Evolutionary conservation across 2,888 invertebrate genomes (phyloP), one percentile per base, ranked within the genome.

Genomic region (Caenorhabditis afra): DNA sequence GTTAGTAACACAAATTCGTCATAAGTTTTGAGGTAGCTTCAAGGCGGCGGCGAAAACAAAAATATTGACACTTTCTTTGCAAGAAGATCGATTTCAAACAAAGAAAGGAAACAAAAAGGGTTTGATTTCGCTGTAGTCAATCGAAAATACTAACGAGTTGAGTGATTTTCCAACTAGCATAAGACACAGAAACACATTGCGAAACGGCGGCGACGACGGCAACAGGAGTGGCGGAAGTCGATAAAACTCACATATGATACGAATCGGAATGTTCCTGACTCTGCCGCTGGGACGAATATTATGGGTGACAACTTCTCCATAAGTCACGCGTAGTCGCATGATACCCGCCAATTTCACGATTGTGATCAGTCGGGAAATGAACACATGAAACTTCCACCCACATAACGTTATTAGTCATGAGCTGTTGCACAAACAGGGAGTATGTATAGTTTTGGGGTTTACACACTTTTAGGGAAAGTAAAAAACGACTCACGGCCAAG

Each of bases 221-320:
- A 58, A 45, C 52, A 50, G 50, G 57, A 37, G 71, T 29, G 41
- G 23, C 11, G 5, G n/a, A 29, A 45, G 65, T 39, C 53, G 50
- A 41, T 37, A 64, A 71, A 71, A 71, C 73, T 73, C 37, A 73
- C 73, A 57, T 57, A 73, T 73, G 64, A 73, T 64, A 58, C 73
- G 73, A 49, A 73, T 58, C 50, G 73, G 73, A 73, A 73, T 73
- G 73, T 73, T 64, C 41, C 73, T 73, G 58, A 73, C 64, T 62
- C 39, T 20, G 7, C 62, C 29, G 7, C 44, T 39, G 5, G 20
- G 49, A 37, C 39, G 47, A 64, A 58, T 50, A 64, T 45, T 22
- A 52, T 35, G 52, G 41, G 53, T 62, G 45, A 50, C 49, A 18
- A 64, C 64, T 62, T 55, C 50, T 35, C 41, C 64, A 58, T 73